Evolutionary conservation across 1,140 invertebrate genomes (phyloP).

Genomic region (Magallana angulata): DNA sequence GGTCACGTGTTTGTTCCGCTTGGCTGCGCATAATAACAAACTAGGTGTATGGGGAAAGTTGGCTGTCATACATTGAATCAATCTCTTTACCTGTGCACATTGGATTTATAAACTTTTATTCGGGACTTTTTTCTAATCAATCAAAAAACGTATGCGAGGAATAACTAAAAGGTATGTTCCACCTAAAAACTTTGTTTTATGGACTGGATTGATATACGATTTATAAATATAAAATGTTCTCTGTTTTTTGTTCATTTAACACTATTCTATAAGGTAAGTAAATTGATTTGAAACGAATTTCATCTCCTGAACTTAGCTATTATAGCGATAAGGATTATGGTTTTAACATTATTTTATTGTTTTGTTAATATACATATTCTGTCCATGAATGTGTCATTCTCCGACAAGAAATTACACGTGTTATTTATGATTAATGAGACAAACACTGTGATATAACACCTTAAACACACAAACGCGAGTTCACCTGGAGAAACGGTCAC

Average conservation of each 20-base stretch:
- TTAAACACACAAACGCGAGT: background rate
- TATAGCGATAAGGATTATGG: background rate
- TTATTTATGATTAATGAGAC: constrained; percentile 13
- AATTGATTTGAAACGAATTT: background rate
- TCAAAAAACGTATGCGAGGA: constrained; percentile 2
- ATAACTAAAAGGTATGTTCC: background rate
- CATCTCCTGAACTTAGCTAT: too few species aligned
- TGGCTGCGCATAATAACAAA: constrained; percentile 21
- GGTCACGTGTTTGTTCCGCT: constrained; percentile 16
- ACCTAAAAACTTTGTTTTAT: background rate
- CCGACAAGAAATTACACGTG: background rate
- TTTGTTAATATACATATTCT: background rate
- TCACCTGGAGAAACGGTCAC: background rate
- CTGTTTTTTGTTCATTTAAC: background rate
- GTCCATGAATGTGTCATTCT: constrained; percentile 4
- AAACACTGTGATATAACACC: constrained; percentile 1
- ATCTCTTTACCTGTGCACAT: constrained; percentile 1
- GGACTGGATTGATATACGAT: background rate
- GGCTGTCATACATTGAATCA: constrained; percentile 9
- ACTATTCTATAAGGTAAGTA: background rate
- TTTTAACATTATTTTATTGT: background rate
- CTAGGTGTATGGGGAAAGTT: constrained; percentile 12
- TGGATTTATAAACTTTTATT: background rate
- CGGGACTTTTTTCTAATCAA: background rate
- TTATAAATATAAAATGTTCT: background rate